These are phyloP conservation scores for Columbina picui DNA, from an alignment of 2,113 vertebrate genomes.

Conservation along the genomic window DNA sequence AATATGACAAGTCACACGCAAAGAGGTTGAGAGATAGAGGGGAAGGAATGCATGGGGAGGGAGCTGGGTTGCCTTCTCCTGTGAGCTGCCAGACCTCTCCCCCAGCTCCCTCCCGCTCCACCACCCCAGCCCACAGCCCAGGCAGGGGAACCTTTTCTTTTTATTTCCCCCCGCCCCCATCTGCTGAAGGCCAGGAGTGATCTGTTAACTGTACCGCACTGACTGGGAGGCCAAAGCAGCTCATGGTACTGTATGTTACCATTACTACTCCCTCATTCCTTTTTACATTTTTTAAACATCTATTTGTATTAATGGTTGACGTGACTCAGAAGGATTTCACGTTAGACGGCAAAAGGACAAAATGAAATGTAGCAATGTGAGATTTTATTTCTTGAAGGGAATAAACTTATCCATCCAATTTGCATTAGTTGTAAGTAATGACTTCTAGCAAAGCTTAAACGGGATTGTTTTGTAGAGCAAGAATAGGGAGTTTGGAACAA, in stretches of 20 bases:
- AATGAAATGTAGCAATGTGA: not conserved
- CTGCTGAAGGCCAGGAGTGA: slow-evolving; percentile 81
- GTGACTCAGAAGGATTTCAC: slow-evolving; percentile 66
- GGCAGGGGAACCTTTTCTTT: not conserved
- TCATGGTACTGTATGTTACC: slow-evolving; percentile 98
- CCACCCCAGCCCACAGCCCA: not conserved
- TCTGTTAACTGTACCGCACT: slow-evolving; percentile 81
- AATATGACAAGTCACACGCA: slow-evolving; percentile 88
- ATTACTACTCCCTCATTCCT: slow-evolving; percentile 94
- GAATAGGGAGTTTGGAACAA: not conserved
- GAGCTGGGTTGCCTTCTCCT: slow-evolving; percentile 73
- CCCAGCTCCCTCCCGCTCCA: not conserved
- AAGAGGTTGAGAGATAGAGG: slow-evolving; percentile 76
- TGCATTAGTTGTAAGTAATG: not conserved
- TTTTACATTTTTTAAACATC: slow-evolving; percentile 66
- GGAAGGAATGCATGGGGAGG: slow-evolving; percentile 76
- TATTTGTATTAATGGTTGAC: slow-evolving; percentile 69
- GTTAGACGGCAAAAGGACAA: slow-evolving; percentile 47
- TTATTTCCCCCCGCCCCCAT: not conserved
- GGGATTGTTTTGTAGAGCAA: not conserved
- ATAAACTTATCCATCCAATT: slow-evolving; percentile 1
- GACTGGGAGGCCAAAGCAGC: slow-evolving; percentile 83
- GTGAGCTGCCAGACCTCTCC: slow-evolving; percentile 65
- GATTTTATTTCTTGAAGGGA: slow-evolving; percentile 1
- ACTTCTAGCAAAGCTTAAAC: slow-evolving; percentile 43